Conservation (phyloP, 1,140 invertebrate species). For the Drosophila quadrilineata region DNA sequence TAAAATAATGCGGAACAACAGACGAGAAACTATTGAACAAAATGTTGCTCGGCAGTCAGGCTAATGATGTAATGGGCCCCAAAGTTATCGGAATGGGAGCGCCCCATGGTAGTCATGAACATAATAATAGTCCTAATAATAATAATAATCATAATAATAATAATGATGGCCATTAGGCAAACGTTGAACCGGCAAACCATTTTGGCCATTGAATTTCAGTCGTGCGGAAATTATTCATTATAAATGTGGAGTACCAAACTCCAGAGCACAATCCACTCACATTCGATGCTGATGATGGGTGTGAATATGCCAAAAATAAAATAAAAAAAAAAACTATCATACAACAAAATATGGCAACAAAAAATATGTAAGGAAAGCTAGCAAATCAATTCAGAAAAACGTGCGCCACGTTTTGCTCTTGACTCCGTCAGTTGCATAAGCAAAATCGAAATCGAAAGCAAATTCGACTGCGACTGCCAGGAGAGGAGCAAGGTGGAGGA, state of each 20-base stretch:
- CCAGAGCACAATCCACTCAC: too few species aligned
- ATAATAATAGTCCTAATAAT: constrained; percentile 73
- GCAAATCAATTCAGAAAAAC: constrained; percentile 70
- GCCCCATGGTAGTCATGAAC: constrained; percentile 50
- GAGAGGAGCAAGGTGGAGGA: background rate
- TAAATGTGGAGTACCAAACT: constrained; percentile 44
- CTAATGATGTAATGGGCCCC: constrained; percentile 20
- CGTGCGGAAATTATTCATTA: constrained; percentile 77
- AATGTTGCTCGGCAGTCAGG: background rate
- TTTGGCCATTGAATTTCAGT: constrained; percentile 70
- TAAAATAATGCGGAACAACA: constrained; percentile 34
- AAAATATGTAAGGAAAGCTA: constrained; percentile 44
- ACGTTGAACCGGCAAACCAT: constrained; percentile 60
- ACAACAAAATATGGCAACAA: too few species aligned
- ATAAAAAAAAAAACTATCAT: too few species aligned
- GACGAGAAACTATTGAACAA: constrained; percentile 41
- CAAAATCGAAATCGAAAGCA: constrained; percentile 11
- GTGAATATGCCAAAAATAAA: too few species aligned
- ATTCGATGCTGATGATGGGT: too few species aligned
- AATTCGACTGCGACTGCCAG: background rate
- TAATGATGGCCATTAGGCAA: constrained; percentile 73
- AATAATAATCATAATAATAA: constrained; percentile 74
- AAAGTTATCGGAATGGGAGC: constrained; percentile 6
- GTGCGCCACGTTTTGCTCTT: constrained; percentile 45
- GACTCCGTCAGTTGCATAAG: constrained; percentile 50